Evolutionary conservation across 2,113 vertebrate genomes (phyloP).

Genomic region (Otolemur garnettii): DNA sequence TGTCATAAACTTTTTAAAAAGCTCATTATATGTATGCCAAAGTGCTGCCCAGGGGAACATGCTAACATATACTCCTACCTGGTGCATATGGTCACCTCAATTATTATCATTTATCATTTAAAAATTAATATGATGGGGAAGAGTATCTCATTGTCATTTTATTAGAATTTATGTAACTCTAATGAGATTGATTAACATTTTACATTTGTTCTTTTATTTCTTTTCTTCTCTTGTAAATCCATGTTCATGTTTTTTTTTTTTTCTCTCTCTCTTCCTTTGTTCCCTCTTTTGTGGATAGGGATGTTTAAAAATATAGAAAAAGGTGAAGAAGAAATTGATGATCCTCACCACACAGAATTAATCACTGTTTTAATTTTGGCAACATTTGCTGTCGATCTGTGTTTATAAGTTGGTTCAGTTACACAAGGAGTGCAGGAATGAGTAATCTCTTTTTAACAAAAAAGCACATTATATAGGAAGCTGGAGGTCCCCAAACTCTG

Average conservation of each 20-base stretch:
- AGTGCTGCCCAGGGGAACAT: conserved; percentile 44
- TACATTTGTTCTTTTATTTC: conserved; percentile 22
- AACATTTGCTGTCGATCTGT: background rate
- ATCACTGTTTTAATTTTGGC: background rate
- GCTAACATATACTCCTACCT: background rate
- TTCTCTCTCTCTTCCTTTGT: background rate
- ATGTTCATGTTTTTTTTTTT: background rate
- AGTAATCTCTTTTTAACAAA: background rate
- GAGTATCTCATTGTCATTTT: background rate
- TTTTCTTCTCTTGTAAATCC: background rate
- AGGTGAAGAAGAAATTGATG: background rate
- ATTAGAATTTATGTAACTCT: background rate
- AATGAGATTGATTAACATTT: conserved; percentile 51
- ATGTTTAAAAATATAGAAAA: conserved; percentile 4
- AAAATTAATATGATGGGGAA: conserved; percentile 47
- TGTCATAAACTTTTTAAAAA: conserved; percentile 51
- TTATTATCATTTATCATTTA: background rate
- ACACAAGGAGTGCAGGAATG: background rate
- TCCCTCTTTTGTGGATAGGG: background rate
- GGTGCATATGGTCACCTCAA: background rate
- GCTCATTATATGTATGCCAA: background rate
- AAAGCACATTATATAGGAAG: background rate
- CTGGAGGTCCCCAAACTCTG: background rate
- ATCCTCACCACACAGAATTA: background rate
- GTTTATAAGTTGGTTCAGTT: background rate